Evolutionary conservation across 1,140 invertebrate genomes (phyloP).

Genomic region (Drosophila biarmipes): DNA sequence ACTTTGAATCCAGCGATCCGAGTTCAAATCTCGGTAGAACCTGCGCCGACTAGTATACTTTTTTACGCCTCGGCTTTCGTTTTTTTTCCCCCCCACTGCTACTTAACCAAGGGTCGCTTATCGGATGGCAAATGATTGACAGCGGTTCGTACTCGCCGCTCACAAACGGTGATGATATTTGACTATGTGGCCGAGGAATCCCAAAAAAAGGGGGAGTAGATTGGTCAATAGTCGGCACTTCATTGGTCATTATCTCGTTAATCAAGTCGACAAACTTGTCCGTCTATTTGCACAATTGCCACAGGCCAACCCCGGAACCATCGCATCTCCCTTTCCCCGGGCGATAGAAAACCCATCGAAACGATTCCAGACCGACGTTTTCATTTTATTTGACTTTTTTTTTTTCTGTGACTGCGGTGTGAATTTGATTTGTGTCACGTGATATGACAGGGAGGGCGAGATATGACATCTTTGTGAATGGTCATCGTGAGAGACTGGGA

Average conservation of each 20-base stretch:
- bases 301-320: slow-evolving; percentile 54
- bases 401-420: slow-evolving; percentile 31
- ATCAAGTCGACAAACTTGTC: slow-evolving; percentile 57
- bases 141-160: slow-evolving; percentile 38
- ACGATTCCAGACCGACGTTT: slow-evolving; percentile 5
- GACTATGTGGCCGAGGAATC: not conserved
- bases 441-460: slow-evolving; percentile 37
- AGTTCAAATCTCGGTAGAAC: slow-evolving; percentile 94
- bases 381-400: not conserved
- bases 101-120: slow-evolving; percentile 27
- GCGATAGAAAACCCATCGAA: slow-evolving; percentile 22
- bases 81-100: not conserved
- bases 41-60: slow-evolving; percentile 70
- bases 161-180: slow-evolving; percentile 20
- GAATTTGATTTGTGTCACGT: slow-evolving; percentile 64
- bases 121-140: slow-evolving; percentile 44
- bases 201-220: not conserved
- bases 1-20: slow-evolving; percentile 96
- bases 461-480: slow-evolving; percentile 20
- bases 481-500: slow-evolving; percentile 5
- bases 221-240: slow-evolving; percentile 56
- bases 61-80: not conserved
- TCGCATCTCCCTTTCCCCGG: slow-evolving; percentile 1
- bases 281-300: slow-evolving; percentile 58
- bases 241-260: slow-evolving; percentile 60